Percentiles rank a stretch among this genome's conserved stretches.
Evolutionary conservation across 2,888 invertebrate species (phyloP).

Genomic region (Pseudoips prasinana): DNA sequence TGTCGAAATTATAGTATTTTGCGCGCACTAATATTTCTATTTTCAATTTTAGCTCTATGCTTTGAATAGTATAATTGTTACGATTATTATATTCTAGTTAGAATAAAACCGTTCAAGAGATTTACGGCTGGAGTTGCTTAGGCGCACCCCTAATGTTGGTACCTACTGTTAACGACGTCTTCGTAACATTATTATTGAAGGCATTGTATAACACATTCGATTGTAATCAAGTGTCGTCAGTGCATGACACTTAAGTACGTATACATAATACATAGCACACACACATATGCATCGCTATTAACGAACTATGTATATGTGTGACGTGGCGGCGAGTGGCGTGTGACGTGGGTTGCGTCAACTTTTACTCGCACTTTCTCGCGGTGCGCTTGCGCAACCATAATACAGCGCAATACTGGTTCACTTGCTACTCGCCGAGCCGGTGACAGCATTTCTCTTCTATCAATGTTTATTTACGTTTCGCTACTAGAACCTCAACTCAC

Average conservation of each 20-base stretch:
- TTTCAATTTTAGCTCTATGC: too few relatives aligned
- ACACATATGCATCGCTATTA: conserved; percentile 16
- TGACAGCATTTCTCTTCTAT: conserved; percentile 58
- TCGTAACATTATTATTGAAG: conserved; percentile 48
- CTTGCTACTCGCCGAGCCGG: conserved; percentile 45
- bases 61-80: too few relatives aligned
- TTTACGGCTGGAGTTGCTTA: too few relatives aligned
- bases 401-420: conserved; percentile 67
- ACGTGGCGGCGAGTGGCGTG: conserved; percentile 49
- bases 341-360: conserved; percentile 80
- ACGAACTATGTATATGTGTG: conserved; percentile 42
- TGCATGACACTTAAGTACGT: conserved; percentile 48
- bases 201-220: conserved; percentile 64
- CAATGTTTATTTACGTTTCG: conserved; percentile 13
- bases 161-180: too few relatives aligned
- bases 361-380: conserved; percentile 80
- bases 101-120: too few relatives aligned
- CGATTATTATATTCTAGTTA: too few relatives aligned
- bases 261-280: conserved; percentile 35
- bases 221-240: conserved; percentile 66
- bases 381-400: conserved; percentile 73
- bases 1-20: too few relatives aligned
- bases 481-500: conserved; percentile 7
- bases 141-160: too few relatives aligned
- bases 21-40: too few relatives aligned